Evolutionary conservation across 1,140 invertebrate species (phyloP), one percentile per base, ranked within the genome.

Genomic region (Diuraphis noxia): DNA sequence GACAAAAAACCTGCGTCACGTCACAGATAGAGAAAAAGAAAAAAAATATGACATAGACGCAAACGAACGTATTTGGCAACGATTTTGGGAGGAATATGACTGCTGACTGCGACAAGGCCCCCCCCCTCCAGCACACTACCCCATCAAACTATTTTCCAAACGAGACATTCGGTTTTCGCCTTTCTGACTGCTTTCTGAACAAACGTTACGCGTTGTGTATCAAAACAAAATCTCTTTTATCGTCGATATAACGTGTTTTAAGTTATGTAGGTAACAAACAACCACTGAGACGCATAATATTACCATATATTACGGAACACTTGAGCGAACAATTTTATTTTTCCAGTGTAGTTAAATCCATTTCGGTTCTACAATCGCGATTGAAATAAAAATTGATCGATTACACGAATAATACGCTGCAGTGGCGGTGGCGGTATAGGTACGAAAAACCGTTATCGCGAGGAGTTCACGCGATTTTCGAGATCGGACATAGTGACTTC

Each of bases 61-160:
- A 63, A 63, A n/a, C 8, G 30, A 25, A n/a, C 13, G 30, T 63
- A 1, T n/a, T n/a, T 30, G 30, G 13, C 0, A 63, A 63, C 13
- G 30, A 5, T 63, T n/a, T 72, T 17, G 56, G 56, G 56, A 72
- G 30, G 13, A 56, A 56, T 30, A 30, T n/a, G n/a, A n/a, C n/a
- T n/a, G n/a, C n/a, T n/a, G n/a, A 56, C 52, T 56, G 10, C 13
- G 13, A 30, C 30, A 10, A 56, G 52, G 21, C 4, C 52, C 30
- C 30, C 0, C 2, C 10, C 52, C 30, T 10, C 0, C 2, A 3
- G 3, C 9, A 3, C 52, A 3, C 17, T n/a, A 1, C 56, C 30
- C 3, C 5, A 52, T 52, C 23, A 17, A 10, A 63, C 10, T 4
- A n/a, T 17, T n/a, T 10, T 46, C 17, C 56, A 13, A 30, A 30